Evolutionary conservation across 2,888 invertebrate genomes (phyloP).

Genomic region (Cacoxenus indagator): DNA sequence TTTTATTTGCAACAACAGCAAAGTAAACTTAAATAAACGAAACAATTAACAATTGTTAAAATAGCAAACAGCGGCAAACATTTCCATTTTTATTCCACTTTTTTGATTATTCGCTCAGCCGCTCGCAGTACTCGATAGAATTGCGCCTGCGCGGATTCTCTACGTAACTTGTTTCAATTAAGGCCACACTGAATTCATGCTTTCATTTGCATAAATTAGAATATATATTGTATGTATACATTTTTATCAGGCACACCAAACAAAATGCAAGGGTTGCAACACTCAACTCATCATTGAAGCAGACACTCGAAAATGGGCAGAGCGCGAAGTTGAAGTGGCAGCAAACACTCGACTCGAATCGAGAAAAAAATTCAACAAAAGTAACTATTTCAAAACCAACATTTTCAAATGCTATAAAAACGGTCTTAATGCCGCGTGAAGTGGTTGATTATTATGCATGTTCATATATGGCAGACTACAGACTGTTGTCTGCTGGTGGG

Average conservation of each 20-base stretch:
- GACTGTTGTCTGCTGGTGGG: slow-evolving; percentile 15
- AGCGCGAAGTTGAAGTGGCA: slow-evolving; percentile 17
- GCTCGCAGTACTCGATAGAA: background rate
- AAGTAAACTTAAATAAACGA: slow-evolving; percentile 32
- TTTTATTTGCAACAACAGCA: slow-evolving; percentile 1
- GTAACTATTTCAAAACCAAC: background rate
- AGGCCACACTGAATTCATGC: slow-evolving; percentile 28
- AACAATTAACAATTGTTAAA: slow-evolving; percentile 62
- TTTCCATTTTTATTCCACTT: slow-evolving; percentile 45
- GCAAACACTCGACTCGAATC: background rate
- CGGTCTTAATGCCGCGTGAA: slow-evolving; percentile 39
- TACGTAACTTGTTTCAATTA: slow-evolving; percentile 4
- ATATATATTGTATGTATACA: background rate
- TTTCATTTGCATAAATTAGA: slow-evolving; percentile 62
- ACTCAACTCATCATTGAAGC: slow-evolving; percentile 11
- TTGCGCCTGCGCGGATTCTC: slow-evolving; percentile 12
- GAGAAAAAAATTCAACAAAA: background rate
- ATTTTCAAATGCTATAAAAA: slow-evolving; percentile 25
- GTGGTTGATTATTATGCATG: slow-evolving; percentile 53
- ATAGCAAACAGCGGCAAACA: slow-evolving; percentile 38
- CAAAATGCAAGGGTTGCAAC: slow-evolving; percentile 42
- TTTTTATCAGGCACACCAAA: background rate
- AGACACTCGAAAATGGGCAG: background rate
- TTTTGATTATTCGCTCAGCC: background rate
- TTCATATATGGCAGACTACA: background rate